These are phyloP conservation scores for Fabriciana adippe DNA, from an alignment of 2,888 invertebrate genomes.

Conservation along the genomic window DNA sequence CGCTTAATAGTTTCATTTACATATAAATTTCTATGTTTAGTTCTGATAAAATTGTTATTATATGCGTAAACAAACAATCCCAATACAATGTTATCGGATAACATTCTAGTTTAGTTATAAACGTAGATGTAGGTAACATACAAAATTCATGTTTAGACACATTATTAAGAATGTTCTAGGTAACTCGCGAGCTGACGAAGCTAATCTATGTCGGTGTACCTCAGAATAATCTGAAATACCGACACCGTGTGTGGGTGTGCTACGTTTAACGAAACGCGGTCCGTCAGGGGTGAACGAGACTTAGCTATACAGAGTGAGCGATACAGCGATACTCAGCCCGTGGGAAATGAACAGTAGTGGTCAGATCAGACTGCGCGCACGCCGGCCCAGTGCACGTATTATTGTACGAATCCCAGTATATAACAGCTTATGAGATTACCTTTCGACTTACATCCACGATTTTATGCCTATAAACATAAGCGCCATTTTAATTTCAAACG, in stretches of 20 bases:
- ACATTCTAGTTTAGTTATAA: too few relatives aligned
- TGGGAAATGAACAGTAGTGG: conserved; percentile 84
- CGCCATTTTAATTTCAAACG: conserved; percentile 36
- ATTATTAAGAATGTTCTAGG: conserved; percentile 44
- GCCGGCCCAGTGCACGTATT: conserved; percentile 82
- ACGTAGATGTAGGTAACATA: background rate
- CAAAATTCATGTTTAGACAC: background rate
- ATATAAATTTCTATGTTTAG: conserved; percentile 4
- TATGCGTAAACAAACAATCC: too few relatives aligned
- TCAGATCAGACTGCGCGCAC: conserved; percentile 81
- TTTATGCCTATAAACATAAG: conserved; percentile 36
- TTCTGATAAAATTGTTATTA: too few relatives aligned
- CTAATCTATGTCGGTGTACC: conserved; percentile 77
- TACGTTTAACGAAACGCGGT: conserved; percentile 81
- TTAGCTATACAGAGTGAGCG: conserved; percentile 60
- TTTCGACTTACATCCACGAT: conserved; percentile 31
- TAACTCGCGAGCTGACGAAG: conserved; percentile 71
- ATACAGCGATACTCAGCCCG: conserved; percentile 69
- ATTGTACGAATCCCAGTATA: conserved; percentile 72
- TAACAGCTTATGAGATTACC: conserved; percentile 63
- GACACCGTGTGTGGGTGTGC: conserved; percentile 81
- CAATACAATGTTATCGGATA: too few relatives aligned
- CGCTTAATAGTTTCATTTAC: background rate
- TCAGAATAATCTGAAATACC: conserved; percentile 79
- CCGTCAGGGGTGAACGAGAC: conserved; percentile 71